A percentile compares a stretch with the other conserved stretches of the same genome.
These are phyloP conservation scores for Crotalus tigris DNA, from an alignment of 2,113 vertebrate species.

Conservation along the genomic window DNA sequence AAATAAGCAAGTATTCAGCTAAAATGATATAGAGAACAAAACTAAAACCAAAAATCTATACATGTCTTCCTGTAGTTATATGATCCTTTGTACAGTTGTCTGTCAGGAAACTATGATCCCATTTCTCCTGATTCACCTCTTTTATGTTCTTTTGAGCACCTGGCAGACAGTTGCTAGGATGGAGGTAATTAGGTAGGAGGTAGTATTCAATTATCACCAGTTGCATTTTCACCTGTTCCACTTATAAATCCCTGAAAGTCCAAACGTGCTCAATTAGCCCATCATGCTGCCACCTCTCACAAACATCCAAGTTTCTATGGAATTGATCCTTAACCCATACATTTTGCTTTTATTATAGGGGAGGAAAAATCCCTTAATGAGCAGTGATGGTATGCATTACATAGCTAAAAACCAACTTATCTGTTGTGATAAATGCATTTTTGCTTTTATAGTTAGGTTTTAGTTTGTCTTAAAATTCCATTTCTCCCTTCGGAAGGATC, in stretches of 20 bases:
- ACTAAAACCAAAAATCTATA: background rate
- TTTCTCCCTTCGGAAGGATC: background rate
- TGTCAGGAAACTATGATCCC: background rate
- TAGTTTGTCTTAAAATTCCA: background rate
- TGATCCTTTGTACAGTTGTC: background rate
- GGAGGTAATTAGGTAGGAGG: slow-evolving; percentile 35
- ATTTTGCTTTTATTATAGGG: background rate
- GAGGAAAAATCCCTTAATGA: background rate
- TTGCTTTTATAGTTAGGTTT: background rate
- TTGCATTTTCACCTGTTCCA: slow-evolving; percentile 40
- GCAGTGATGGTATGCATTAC: background rate
- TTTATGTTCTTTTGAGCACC: slow-evolving; percentile 45
- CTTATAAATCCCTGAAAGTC: slow-evolving; percentile 27
- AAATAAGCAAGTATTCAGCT: background rate
- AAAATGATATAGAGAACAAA: slow-evolving; percentile 7
- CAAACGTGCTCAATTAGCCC: slow-evolving; percentile 41
- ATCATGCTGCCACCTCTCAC: slow-evolving; percentile 41
- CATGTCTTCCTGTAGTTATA: background rate
- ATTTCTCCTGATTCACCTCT: slow-evolving; percentile 5
- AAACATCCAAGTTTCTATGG: slow-evolving; percentile 13
- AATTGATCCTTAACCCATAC: background rate
- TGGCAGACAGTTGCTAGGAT: slow-evolving; percentile 45
- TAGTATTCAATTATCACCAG: slow-evolving; percentile 31
- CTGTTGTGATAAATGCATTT: background rate
- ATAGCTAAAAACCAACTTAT: background rate